These are phyloP conservation scores for Onychorhynchus coronatus DNA, from an alignment of 2,113 vertebrate species.

Conservation along the genomic window DNA sequence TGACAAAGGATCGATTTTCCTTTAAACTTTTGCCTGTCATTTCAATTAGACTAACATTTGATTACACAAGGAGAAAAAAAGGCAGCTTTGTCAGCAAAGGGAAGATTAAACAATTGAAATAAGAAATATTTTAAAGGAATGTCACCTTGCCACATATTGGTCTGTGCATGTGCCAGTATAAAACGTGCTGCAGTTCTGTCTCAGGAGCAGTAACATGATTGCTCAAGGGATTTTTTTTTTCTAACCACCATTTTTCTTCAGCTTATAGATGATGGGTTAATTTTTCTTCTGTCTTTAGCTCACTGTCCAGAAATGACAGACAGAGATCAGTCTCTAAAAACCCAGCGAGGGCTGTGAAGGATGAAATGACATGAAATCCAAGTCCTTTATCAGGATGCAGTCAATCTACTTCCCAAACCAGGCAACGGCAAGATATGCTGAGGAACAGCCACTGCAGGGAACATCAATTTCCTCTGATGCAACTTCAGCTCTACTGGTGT, in stretches of 20 bases:
- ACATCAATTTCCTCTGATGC: not conserved
- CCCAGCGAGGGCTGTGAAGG: not conserved
- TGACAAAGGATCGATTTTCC: conserved; percentile 44
- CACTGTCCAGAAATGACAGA: not conserved
- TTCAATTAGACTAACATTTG: conserved; percentile 44
- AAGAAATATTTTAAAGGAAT: conserved; percentile 20
- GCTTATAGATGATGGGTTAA: not conserved
- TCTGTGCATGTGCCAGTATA: not conserved
- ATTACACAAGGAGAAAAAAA: not conserved
- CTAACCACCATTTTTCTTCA: not conserved
- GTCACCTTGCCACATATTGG: conserved; percentile 6
- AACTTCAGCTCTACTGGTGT: not conserved
- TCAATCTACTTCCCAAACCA: not conserved
- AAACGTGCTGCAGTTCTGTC: not conserved
- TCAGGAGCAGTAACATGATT: not conserved
- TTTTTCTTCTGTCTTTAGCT: not conserved
- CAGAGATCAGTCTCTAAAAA: not conserved
- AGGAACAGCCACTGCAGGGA: not conserved
- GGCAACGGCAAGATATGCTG: not conserved
- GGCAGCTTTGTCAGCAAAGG: conserved; percentile 35
- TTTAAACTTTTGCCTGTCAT: conserved; percentile 44
- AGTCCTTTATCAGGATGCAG: not conserved
- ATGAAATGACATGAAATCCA: not conserved
- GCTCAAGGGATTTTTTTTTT: not conserved
- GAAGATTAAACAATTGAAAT: conserved; percentile 30